Base-by-base conservation (phyloP, 2,797 vertebrate genomes). In the Nasua narica region DNA sequence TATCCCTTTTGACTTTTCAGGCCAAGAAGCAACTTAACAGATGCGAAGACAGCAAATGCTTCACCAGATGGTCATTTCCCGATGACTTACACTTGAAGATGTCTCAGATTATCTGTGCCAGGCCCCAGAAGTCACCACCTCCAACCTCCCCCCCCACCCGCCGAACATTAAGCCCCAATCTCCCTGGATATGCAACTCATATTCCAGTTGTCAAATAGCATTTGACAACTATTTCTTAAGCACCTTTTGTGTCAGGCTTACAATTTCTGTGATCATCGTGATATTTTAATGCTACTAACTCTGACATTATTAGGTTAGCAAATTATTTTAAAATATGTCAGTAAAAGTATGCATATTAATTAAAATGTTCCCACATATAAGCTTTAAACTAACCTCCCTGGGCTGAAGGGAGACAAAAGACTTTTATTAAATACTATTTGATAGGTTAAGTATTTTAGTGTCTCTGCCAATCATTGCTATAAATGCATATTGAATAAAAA, bases 261-360 rank as follows among this genome's bases (percentile, higher is more conserved):
- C 9, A 56, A 60, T 82, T 95, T 83, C 95, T 90, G 50, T 94
- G 93, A 96, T 95, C 37, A 60, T 79, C 15, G 50, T 94, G 94
- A 93, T 94, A 96, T 92, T 93, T 96, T 96, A 95, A 94, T 83
- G 50, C 60, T 81, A 79, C 83, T 62, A 77, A 96, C 60, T 96
- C 93, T 96, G 96, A 97, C 84, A 96, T 69, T 79, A 96, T 60
- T 76, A 87, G 48, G 87, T 96, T 98, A 88, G 37, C 90, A 88
- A 96, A 98, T 83, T 91, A 94, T 98, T 97, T 97, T 94, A 97
- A 98, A 97, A 97, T 96, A 97, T 98, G 96, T 95, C 98, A 97
- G 95, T 87, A 58, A 92, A 93, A 98, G 83, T 94, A 85, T 96
- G 97, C 97, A 97, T 96, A 97, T 96, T 98, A 97, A 98, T 97